phyloP scores from a whole-genome alignment of 2,888 invertebrate species.

The Drosophila paranaensis region DNA sequence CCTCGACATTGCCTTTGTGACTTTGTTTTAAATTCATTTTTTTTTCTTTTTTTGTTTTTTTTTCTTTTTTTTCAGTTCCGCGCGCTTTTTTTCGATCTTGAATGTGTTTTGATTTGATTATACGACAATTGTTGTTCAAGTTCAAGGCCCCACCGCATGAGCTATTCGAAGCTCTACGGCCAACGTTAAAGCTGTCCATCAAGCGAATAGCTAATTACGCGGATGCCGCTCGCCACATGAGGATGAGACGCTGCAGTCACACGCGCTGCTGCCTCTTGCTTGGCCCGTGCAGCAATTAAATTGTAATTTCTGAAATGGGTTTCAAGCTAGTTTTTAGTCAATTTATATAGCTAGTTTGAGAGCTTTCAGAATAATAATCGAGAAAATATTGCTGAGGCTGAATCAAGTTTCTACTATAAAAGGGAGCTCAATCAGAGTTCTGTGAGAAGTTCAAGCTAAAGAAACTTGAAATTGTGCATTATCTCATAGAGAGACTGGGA shows the following conservation, averaged over 20 bases:
- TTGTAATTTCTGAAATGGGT: neutral
- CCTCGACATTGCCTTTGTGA: conserved; percentile 36
- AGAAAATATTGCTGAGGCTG: no score
- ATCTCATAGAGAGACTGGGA: no score
- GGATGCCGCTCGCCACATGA: neutral
- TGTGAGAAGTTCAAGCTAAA: no score
- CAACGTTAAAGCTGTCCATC: neutral
- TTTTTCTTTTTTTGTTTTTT: conserved; percentile 19
- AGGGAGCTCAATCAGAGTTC: no score
- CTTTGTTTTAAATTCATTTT: conserved; percentile 52
- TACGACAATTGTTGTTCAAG: conserved; percentile 61
- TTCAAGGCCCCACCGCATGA: conserved; percentile 57
- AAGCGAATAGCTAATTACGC: conserved; percentile 14
- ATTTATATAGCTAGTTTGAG: no score
- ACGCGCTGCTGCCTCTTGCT: no score
- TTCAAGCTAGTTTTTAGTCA: no score
- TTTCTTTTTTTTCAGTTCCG: neutral
- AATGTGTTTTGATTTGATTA: conserved; percentile 62
- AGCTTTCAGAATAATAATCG: no score
- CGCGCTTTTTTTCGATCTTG: conserved; percentile 17
- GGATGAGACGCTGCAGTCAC: neutral
- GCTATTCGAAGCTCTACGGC: conserved; percentile 12
- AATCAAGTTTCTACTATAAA: no score
- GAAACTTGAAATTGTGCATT: no score
- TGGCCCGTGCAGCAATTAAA: neutral